These are phyloP conservation scores for Phylloscopus whistleri DNA, from an alignment of 2,113 vertebrate genomes.

Conservation along the genomic window DNA sequence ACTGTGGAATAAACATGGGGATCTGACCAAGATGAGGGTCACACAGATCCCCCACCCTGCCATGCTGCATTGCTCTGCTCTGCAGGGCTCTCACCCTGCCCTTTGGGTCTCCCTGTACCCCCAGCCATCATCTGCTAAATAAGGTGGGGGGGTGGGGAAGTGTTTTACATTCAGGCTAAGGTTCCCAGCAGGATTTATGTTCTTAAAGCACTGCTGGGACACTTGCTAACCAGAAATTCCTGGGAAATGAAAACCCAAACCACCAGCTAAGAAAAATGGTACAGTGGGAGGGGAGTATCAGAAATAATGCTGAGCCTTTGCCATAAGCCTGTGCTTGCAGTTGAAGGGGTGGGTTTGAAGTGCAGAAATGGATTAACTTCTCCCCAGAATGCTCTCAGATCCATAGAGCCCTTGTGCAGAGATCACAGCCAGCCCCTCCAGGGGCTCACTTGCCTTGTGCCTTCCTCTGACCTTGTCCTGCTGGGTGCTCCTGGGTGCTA, in stretches of 20 bases:
- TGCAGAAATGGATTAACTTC: neutral
- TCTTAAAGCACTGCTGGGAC: neutral
- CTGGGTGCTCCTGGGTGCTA: neutral
- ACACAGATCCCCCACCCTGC: neutral
- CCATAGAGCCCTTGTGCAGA: neutral
- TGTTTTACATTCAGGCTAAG: neutral
- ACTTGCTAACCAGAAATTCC: neutral
- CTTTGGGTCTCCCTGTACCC: neutral
- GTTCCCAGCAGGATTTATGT: neutral
- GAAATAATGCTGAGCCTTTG: neutral
- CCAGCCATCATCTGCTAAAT: neutral
- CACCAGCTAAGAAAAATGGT: neutral
- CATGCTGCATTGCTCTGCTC: neutral
- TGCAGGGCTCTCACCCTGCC: neutral
- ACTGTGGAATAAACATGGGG: neutral
- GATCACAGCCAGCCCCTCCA: neutral
- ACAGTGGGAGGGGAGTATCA: neutral
- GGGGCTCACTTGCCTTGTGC: neutral
- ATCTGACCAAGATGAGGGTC: neutral
- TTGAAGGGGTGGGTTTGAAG: neutral
- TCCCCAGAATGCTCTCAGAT: neutral
- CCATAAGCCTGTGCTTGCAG: neutral
- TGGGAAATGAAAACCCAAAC: neutral
- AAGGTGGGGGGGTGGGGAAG: neutral
- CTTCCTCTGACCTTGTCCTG: neutral